A percentile compares a stretch with the other conserved stretches of the same genome.
Conservation (phyloP, 2,113 vertebrate species). For the Clarias batrachus region DNA sequence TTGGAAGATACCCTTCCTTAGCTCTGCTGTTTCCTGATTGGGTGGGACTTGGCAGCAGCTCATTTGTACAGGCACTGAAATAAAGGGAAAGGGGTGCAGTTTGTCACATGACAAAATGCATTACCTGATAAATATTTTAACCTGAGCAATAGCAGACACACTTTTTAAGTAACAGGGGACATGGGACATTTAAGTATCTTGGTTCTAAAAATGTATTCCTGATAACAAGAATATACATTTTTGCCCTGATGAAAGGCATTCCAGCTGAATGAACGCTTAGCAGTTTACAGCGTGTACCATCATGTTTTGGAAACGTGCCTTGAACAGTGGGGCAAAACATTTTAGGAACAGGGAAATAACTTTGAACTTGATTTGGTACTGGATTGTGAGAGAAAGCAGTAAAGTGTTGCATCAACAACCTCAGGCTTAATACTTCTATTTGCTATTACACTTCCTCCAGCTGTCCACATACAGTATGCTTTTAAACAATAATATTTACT, state of each 20-base stretch:
- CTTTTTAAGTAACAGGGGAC: no score
- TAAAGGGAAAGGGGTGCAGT: no score
- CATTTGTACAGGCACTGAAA: no score
- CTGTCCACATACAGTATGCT: background rate
- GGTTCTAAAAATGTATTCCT: background rate
- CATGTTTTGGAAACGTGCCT: background rate
- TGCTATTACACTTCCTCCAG: background rate
- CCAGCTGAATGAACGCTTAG: background rate
- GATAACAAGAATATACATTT: background rate
- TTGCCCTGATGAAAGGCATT: background rate
- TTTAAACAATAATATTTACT: background rate
- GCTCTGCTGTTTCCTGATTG: no score
- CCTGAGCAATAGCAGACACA: no score
- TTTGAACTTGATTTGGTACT: background rate
- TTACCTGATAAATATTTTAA: no score
- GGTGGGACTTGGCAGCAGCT: no score
- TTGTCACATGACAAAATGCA: no score
- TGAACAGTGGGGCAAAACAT: background rate
- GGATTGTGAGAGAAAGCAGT: background rate
- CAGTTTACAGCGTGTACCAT: constrained; percentile 7
- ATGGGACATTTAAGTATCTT: no score
- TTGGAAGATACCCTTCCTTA: no score
- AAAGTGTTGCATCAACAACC: background rate
- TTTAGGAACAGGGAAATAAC: background rate
- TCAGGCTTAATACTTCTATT: background rate